These are phyloP conservation scores for Paramormyrops hopkinsi DNA, from an alignment of 2,797 vertebrate species.

Conservation along the genomic window DNA sequence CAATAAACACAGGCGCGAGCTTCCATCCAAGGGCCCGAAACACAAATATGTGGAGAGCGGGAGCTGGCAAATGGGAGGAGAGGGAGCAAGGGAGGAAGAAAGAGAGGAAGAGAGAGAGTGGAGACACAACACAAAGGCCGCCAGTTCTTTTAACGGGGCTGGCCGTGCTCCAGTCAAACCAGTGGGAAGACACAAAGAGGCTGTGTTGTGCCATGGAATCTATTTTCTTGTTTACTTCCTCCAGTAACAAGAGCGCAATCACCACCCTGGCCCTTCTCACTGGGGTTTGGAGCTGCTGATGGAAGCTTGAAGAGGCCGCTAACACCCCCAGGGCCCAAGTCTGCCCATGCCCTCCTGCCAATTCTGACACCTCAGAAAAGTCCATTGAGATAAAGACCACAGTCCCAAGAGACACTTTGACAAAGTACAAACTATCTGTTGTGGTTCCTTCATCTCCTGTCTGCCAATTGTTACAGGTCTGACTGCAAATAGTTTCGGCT, in stretches of 20 bases:
- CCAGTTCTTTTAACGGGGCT: slow-evolving; percentile 60
- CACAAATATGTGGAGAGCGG: neutral
- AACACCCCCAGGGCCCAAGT: slow-evolving; percentile 43
- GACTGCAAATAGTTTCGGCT: neutral
- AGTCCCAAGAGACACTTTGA: slow-evolving; percentile 76
- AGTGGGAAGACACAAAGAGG: slow-evolving; percentile 75
- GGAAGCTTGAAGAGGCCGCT: slow-evolving; percentile 69
- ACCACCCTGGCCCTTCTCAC: slow-evolving; percentile 60
- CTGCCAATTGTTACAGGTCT: neutral
- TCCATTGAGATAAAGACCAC: slow-evolving; percentile 75
- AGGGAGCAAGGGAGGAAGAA: neutral
- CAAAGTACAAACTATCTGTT: slow-evolving; percentile 76
- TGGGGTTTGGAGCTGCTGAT: slow-evolving; percentile 71
- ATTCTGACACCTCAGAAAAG: slow-evolving; percentile 71
- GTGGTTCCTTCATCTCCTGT: slow-evolving; percentile 60
- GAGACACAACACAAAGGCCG: slow-evolving; percentile 18
- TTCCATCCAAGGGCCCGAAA: slow-evolving; percentile 42
- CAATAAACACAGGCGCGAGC: slow-evolving; percentile 68
- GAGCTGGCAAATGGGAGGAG: neutral
- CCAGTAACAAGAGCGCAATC: slow-evolving; percentile 23
- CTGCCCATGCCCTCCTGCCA: slow-evolving; percentile 60
- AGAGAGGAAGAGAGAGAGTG: neutral
- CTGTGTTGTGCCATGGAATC: slow-evolving; percentile 28
- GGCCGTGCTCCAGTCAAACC: slow-evolving; percentile 65
- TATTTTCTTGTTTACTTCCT: slow-evolving; percentile 26